Conservation (phyloP, 2,113 vertebrate genomes). For the Gambusia affinis region DNA sequence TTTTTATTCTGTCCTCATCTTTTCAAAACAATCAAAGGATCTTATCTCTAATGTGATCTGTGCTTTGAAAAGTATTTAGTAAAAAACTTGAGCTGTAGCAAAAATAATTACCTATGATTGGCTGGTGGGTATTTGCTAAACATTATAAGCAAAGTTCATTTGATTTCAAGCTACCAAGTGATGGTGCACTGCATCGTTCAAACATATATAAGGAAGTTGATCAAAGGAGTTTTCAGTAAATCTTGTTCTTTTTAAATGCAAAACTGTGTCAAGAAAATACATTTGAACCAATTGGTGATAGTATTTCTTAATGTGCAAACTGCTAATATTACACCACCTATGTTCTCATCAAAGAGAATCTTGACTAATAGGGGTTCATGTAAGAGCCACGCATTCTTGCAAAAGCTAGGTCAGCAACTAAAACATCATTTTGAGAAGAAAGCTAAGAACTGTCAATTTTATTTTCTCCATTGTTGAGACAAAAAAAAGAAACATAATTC, state of each 20-base stretch:
- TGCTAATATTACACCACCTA: conserved; percentile 43
- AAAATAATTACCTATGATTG: neutral
- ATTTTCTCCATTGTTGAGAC: neutral
- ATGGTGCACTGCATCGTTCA: no score
- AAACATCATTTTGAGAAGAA: neutral
- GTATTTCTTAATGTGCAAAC: conserved; percentile 38
- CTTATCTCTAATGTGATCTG: no score
- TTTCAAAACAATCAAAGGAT: neutral
- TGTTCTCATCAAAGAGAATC: neutral
- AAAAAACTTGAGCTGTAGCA: neutral
- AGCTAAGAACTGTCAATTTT: neutral
- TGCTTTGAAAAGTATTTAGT: neutral
- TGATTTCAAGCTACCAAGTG: no score
- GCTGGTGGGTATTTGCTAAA: neutral
- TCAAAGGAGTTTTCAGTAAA: no score
- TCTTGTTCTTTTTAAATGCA: neutral
- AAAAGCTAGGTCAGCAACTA: neutral
- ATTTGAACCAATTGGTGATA: neutral
- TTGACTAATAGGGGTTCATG: neutral
- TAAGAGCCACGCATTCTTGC: neutral
- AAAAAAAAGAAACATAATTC: conserved; percentile 2
- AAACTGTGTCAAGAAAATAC: neutral
- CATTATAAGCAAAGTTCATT: neutral
- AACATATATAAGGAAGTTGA: no score
- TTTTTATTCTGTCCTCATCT: neutral